Evolutionary conservation across 1,140 invertebrate genomes (phyloP), one percentile per base, ranked within the genome.

Genomic region (Colletes gigas): DNA sequence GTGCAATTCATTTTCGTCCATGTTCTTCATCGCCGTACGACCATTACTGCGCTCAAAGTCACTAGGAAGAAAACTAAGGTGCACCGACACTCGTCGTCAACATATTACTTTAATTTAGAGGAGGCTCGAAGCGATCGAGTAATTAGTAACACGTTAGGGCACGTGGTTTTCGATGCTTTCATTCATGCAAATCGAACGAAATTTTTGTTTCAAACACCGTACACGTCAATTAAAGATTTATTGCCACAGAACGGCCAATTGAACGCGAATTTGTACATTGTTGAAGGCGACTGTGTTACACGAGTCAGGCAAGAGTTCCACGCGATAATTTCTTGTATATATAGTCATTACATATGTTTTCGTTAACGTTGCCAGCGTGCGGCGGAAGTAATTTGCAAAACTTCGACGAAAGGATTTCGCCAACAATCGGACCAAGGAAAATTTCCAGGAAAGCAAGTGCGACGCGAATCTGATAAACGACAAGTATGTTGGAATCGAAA

Each of bases 301-400:
- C 19, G 74, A 68, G 77, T 79, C 52, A 52, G 66, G 9, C 54
- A 54, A 68, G 41, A 17, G 10, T 66, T 47, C 62, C 67, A 44
- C 12, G 41, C 57, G 67, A 55, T 78, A n/a, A 73, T 68, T 74
- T 55, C 67, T 66, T 82, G 73, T 78, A 78, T 73, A 78, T 73
- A 82, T 81, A 83, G 78, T 59, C 14, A 57, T 82, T 82, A 44
- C 54, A 12, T 30, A 60, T 63, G 77, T 10, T 15, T 75, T 71
- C 47, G 66, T 73, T 83, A 66, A 65, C 5, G 2, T 59, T 44
- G 44, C 66, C n/a, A 14, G n/a, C 9, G n/a, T 54, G 72, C 59
- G 41, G 44, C 44, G 30, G 52, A 3, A 69, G 50, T 12, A 44
- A 55, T 74, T 75, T 4, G 57, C 65, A 66, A 71, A 71, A 39